Percentiles rank a stretch among this genome's conserved stretches.
Conservation (phyloP, 2,113 vertebrate genomes). For the human region GRCh38 chr7:112273501-112274000, state of each 20-base stretch:
- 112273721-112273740: too few relatives aligned
- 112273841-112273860: background rate
- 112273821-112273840: background rate
- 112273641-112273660: background rate
- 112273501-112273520: too few relatives aligned
- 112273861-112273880: background rate
- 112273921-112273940: background rate
- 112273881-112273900: background rate
- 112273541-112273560: too few relatives aligned
- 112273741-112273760: background rate
- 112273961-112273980: slow-evolving; percentile 1
- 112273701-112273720: background rate
- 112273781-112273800: background rate
- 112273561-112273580: too few relatives aligned
- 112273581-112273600: too few relatives aligned
- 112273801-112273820: background rate
- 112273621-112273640: too few relatives aligned
- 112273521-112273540: too few relatives aligned
- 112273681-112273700: background rate
- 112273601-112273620: too few relatives aligned
- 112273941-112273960: background rate
- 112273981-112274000: background rate
- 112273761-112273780: background rate
- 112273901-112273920: background rate
- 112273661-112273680: background rate